A percentile compares a stretch with the other conserved stretches of the same genome.
Evolutionary conservation across 2,888 invertebrate genomes (phyloP).

Genomic region (Ophion ellenae): DNA sequence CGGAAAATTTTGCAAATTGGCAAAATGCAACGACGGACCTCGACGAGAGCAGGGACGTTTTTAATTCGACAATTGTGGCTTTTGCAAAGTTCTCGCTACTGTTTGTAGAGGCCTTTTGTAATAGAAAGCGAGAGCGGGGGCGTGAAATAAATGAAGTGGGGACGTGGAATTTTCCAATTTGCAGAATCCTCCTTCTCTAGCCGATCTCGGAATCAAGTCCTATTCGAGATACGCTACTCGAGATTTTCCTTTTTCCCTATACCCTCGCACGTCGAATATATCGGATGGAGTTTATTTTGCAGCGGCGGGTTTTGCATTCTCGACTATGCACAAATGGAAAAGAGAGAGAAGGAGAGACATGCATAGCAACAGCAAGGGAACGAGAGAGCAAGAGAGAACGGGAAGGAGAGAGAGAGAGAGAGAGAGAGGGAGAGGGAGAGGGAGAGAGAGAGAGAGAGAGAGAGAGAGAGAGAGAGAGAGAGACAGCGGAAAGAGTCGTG

Average conservation of each 20-base stretch:
- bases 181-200: neutral
- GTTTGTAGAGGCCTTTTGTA: neutral
- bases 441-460: neutral
- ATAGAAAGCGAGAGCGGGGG: too few relatives aligned
- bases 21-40: neutral
- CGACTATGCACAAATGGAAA: conserved; percentile 8
- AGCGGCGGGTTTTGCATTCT: conserved; percentile 5
- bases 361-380: neutral
- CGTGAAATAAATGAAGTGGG: neutral
- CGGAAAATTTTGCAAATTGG: neutral
- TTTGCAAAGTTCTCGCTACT: neutral
- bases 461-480: neutral
- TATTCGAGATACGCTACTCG: neutral
- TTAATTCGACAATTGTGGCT: neutral
- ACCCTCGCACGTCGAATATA: neutral
- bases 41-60: neutral
- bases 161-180: neutral
- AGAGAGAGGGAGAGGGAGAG: neutral
- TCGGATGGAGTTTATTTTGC: conserved; percentile 3
- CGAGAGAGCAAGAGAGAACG: conserved; percentile 1
- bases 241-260: neutral
- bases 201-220: neutral
- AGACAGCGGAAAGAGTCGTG: conserved; percentile 9
- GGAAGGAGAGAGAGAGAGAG: neutral
- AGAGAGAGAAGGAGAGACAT: neutral